Percentiles rank a stretch among this genome's conserved stretches.
Conservation (phyloP, 2,888 invertebrate species). For the Pandemis cinnamomeana region DNA sequence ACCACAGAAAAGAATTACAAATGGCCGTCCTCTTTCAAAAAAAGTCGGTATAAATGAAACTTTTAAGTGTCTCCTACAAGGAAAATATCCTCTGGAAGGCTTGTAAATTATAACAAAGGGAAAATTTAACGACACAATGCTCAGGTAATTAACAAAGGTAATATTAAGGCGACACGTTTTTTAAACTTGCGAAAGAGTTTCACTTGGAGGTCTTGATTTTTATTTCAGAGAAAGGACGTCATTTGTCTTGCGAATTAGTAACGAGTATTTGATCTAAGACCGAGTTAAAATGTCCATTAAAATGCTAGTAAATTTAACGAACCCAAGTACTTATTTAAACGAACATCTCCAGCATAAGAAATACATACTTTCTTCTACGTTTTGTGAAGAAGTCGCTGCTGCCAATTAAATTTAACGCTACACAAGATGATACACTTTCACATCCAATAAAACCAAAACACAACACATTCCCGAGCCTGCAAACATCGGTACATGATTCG, state of each 20-base stretch:
- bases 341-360: background rate
- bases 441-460: background rate
- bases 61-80: slow-evolving; percentile 30
- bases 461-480: background rate
- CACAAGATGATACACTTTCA: background rate
- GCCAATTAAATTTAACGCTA: background rate
- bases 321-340: background rate
- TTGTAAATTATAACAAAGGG: slow-evolving; percentile 37
- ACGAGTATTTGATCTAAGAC: background rate
- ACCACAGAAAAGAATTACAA: background rate
- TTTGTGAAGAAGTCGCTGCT: background rate
- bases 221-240: background rate
- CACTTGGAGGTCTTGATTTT: slow-evolving; percentile 19
- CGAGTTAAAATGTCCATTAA: background rate
- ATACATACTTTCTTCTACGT: background rate
- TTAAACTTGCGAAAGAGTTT: slow-evolving; percentile 31
- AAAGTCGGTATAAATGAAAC: slow-evolving; percentile 17
- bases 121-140: slow-evolving; percentile 34
- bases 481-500: slow-evolving; percentile 4
- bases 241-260: slow-evolving; percentile 13
- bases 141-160: slow-evolving; percentile 38
- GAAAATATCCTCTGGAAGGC: slow-evolving; percentile 28
- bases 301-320: background rate
- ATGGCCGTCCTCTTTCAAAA: slow-evolving; percentile 22
- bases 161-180: slow-evolving; percentile 40